Evolutionary conservation across 2,888 invertebrate species (phyloP), one percentile per base, ranked within the genome.

Genomic region (Ganaspis brasiliensis): DNA sequence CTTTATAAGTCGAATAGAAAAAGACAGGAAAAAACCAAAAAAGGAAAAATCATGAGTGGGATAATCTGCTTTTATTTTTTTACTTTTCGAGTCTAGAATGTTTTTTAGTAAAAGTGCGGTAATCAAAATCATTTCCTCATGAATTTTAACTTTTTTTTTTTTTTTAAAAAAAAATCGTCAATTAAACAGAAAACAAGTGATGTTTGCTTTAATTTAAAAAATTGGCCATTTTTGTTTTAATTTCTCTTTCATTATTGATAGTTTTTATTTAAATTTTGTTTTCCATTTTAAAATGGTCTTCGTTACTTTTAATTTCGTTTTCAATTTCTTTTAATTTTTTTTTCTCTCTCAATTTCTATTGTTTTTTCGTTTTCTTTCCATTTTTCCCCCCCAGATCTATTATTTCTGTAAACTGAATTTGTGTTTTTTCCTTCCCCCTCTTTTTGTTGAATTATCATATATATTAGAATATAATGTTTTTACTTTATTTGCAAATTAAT

Each of bases 181-280:
- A 56, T 56, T 21, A 21, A 24, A 1, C 19, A 9, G 19, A 21
- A 16, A 19, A 56, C 2, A 24, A 52, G 56, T 16, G 56, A 21
- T 24, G 16, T 14, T 21, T 56, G 16, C 12, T 56, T 56, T 24
- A 56, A n/a, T 10, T 10, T 16, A 14, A 56, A 16, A 19, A n/a
- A 16, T 73, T 73, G 71, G 45, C 26, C 21, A 21, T 72, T 45
- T n/a, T 45, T 26, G 52, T 26, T 21, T 57, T 57, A 21, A 49
- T 14, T 35, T 56, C 16, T n/a, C 8, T 52, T 52, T 52, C n/a
- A 2, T 52, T 12, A 57, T n/a, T n/a, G n/a, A n/a, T 57, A 12
- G 57, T 57, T 2, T 21, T 24, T 57, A 9, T 57, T 10, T n/a
- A 6, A 21, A 24, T 63, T 45, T 63, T 45, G n/a, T 19, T 52